These are phyloP conservation scores for Hippopotamyrus pictus DNA, from an alignment of 2,797 vertebrate species.

Conservation along the genomic window DNA sequence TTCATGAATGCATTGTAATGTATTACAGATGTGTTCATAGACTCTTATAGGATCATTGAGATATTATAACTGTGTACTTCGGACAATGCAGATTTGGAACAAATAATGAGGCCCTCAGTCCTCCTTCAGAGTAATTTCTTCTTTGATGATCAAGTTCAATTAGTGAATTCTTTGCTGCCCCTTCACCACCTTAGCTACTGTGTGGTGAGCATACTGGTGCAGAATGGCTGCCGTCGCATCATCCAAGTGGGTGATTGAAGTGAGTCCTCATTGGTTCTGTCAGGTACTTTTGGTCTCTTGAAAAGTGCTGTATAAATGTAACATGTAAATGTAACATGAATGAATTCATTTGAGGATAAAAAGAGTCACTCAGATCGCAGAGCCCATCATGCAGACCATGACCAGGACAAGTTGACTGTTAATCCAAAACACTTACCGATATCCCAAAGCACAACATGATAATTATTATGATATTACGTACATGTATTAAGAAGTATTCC, in stretches of 20 bases:
- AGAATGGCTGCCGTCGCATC: neutral
- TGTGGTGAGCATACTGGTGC: neutral
- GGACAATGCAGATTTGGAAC: neutral
- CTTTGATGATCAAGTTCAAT: neutral
- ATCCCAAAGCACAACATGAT: neutral
- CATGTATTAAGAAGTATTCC: neutral
- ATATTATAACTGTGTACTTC: neutral
- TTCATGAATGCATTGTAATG: neutral
- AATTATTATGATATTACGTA: neutral
- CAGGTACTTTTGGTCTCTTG: neutral
- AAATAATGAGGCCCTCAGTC: neutral
- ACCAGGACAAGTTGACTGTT: neutral
- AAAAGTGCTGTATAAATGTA: neutral
- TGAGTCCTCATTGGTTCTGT: neutral
- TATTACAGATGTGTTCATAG: neutral
- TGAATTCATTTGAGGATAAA: neutral
- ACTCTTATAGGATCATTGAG: neutral
- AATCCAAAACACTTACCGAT: neutral
- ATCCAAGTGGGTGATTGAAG: neutral
- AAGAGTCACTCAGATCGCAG: neutral
- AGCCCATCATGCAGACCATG: neutral
- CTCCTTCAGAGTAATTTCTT: neutral
- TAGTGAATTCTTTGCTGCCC: neutral
- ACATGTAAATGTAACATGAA: neutral
- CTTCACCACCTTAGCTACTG: neutral